Conservation (phyloP, 2,797 vertebrate genomes). For the Sebastolobus alascanus region DNA sequence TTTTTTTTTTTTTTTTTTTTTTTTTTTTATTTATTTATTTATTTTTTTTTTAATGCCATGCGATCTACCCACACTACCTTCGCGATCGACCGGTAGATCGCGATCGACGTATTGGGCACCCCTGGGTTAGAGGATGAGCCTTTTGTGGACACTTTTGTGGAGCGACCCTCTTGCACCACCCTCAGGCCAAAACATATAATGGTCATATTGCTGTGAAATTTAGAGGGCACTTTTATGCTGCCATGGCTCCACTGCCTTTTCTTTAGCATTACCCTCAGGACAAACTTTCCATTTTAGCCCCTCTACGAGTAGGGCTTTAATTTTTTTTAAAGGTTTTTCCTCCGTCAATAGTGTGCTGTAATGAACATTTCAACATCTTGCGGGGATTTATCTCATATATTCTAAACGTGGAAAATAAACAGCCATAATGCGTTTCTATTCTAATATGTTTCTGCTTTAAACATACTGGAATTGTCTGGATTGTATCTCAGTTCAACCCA, state of each 20-base stretch:
- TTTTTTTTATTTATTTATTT: no score
- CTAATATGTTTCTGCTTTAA: not conserved
- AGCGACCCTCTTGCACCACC: slow-evolving; percentile 34
- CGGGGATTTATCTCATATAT: not conserved
- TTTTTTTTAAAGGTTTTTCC: not conserved
- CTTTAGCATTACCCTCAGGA: slow-evolving; percentile 1
- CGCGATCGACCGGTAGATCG: no score
- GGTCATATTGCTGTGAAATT: not conserved
- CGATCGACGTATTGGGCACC: no score
- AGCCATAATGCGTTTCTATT: not conserved
- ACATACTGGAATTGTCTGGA: not conserved
- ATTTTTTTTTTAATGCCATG: no score
- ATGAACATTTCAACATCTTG: not conserved
- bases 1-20: no score
- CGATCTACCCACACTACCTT: no score
- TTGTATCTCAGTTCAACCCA: not conserved
- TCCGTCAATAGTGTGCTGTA: not conserved
- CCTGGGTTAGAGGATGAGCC: not conserved
- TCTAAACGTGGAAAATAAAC: not conserved
- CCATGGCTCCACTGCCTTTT: not conserved
- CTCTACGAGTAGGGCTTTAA: not conserved
- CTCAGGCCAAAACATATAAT: slow-evolving; percentile 7
- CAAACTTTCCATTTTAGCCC: not conserved
- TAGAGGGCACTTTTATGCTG: not conserved
- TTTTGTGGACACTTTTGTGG: not conserved